These are phyloP conservation scores for Scotopteryx bipunctaria DNA, from an alignment of 2,888 invertebrate species.

Conservation along the genomic window DNA sequence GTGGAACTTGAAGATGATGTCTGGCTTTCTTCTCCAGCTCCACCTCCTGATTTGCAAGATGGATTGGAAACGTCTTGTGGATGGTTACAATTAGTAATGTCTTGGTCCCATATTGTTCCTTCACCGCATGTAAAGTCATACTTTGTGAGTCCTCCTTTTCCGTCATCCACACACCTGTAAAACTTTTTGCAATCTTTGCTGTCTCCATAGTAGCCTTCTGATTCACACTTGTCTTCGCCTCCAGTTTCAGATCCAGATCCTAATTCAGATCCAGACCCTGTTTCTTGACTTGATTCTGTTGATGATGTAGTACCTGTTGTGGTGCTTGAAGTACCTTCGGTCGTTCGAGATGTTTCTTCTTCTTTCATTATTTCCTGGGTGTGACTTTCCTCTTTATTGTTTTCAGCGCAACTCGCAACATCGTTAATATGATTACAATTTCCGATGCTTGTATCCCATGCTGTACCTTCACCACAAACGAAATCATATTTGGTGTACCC, in stretches of 20 bases:
- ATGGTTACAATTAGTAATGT: slow-evolving; percentile 72
- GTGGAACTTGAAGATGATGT: slow-evolving; percentile 36
- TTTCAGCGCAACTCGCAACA: slow-evolving; percentile 58
- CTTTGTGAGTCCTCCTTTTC: slow-evolving; percentile 82
- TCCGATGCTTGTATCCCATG: slow-evolving; percentile 80
- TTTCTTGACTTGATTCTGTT: slow-evolving; percentile 27
- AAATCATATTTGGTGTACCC: slow-evolving; percentile 81
- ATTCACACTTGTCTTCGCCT: slow-evolving; percentile 65
- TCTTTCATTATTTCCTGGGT: slow-evolving; percentile 46
- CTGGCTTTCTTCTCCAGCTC: slow-evolving; percentile 29
- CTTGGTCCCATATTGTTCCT: slow-evolving; percentile 88
- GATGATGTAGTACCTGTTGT: slow-evolving; percentile 35
- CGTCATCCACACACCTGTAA: slow-evolving; percentile 86
- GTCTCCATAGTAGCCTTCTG: slow-evolving; percentile 85
- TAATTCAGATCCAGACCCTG: slow-evolving; percentile 38
- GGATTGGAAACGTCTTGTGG: slow-evolving; percentile 67
- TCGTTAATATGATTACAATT: slow-evolving; percentile 81
- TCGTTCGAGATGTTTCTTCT: slow-evolving; percentile 46
- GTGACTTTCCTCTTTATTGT: slow-evolving; percentile 38
- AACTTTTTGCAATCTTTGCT: slow-evolving; percentile 85
- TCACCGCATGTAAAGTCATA: slow-evolving; percentile 86
- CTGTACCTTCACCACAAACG: slow-evolving; percentile 82
- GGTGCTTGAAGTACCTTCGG: slow-evolving; percentile 37
- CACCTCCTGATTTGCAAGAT: slow-evolving; percentile 50
- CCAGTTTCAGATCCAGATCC: slow-evolving; percentile 27